Percentiles rank a stretch among this genome's conserved stretches.
Evolutionary conservation across 2,113 vertebrate genomes (phyloP).

Genomic region (Opisthocomus hoazin): DNA sequence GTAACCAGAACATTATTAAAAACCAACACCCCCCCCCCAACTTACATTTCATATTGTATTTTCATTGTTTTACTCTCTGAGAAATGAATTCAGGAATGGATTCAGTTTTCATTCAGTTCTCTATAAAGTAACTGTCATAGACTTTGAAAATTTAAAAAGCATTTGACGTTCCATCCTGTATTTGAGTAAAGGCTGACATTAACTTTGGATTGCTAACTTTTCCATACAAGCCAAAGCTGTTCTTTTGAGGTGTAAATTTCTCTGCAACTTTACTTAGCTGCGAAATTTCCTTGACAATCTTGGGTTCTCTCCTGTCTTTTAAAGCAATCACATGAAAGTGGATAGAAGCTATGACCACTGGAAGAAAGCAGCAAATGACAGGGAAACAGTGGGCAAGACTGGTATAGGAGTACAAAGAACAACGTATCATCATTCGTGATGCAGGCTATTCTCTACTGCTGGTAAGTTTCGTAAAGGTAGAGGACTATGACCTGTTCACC

Average conservation of each 20-base stretch:
- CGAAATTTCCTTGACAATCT: not conserved
- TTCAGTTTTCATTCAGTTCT: not conserved
- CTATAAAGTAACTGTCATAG: not conserved
- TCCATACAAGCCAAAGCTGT: not conserved
- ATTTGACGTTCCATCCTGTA: not conserved
- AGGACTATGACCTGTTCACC: not conserved
- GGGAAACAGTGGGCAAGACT: not conserved
- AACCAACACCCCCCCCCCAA: not conserved
- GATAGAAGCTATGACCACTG: not conserved
- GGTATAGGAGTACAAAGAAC: not conserved
- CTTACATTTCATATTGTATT: not conserved
- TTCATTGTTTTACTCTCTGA: not conserved
- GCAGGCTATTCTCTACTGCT: not conserved
- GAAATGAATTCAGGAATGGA: not conserved
- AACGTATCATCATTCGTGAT: not conserved
- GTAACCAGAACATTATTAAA: not conserved
- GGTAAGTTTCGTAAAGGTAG: not conserved
- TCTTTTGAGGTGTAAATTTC: not conserved
- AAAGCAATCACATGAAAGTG: not conserved
- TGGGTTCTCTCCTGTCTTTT: not conserved
- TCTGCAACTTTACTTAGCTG: not conserved
- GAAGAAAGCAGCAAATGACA: not conserved
- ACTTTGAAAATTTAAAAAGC: not conserved
- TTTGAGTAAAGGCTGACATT: not conserved
- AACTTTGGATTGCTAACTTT: not conserved